Evolutionary conservation across 2,113 vertebrate species (phyloP), one percentile per base, ranked within the genome.

Genomic region (Elgaria multicarinata): DNA sequence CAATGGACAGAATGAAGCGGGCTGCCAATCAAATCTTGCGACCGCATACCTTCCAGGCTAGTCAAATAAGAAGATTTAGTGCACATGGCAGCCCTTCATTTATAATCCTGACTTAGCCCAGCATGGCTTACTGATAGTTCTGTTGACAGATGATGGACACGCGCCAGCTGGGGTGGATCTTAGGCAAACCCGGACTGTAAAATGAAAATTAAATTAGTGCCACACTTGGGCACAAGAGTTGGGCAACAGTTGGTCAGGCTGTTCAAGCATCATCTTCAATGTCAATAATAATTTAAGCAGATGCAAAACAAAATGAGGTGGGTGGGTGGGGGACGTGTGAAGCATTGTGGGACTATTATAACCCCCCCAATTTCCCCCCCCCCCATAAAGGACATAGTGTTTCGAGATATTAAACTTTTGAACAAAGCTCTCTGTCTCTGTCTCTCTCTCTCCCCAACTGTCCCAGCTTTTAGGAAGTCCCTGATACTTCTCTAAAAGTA

Each of bases 31-130:
- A 97, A 95, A 97, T 96, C 96, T 97, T 96, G 93, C 96, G 96
- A 24, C 96, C 96, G 94, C 97, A 96, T 97, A 97, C 97, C 97
- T 98, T 97, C 96, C 97, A 96, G 96, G 96, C 97, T 96, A 96
- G 97, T 96, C 96, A 96, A 97, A 97, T 97, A 98, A 98, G 98
- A 97, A 98, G 97, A 98, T 98, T 98, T 97, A 96, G 96, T 97
- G 97, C 97, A 97, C 98, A 98, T 97, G 97, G 96, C 96, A 96
- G 97, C 96, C 96, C 97, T 96, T 97, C 97, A 92, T 97, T 96
- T 96, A 96, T 98, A 98, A 98, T 98, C 98, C 98, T 97, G 97
- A 97, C 97, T 98, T 97, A 98, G 98, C 97, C 97, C 97, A 97
- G 97, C 97, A 97, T 96, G 97, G 97, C 96, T 97, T 98, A 97